Evolutionary conservation across 2,797 vertebrate genomes (phyloP), one percentile per base, ranked within the genome.

Genomic region (Prunella strophiata): DNA sequence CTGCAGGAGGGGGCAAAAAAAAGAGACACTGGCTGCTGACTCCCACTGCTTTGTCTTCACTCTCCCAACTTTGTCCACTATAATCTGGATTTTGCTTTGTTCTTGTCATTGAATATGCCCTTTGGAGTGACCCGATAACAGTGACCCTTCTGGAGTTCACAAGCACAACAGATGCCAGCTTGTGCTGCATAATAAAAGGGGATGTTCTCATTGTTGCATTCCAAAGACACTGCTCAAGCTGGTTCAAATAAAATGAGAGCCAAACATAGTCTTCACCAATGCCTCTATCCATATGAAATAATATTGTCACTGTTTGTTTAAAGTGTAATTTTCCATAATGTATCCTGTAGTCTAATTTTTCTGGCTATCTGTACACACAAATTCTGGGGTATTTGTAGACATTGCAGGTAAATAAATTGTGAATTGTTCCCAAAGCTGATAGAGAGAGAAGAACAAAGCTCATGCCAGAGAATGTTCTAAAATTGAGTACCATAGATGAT

Each of bases 61-160:
- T 78, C 58, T 91, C 51, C 68, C 70, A 78, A 84, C 59, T 86
- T 86, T 73, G 58, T 86, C 91, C 77, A 81, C 83, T 82, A 59
- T 71, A 82, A 88, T 90, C 71, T 91, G 73, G 62, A 73, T 88
- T 86, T 86, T 94, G 40, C n/a, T 95, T 93, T 91, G 58, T 93
- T 93, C 63, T 78, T 73, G 74, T 73, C 48, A 63, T n/a, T 90
- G 67, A 90, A 93, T 76, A 76, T 79, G 62, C 63, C 63, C 67
- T 95, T 93, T 85, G 51, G 77, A 93, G 71, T 78, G 73, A 86
- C 43, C 85, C 52, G 88, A 5, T 52, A 55, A 38, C 54, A 81
- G 70, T 59, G 62, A 81, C 38, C 66, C 42, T 86, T 91, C 52
- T 51, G 34, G 85, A 90, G 55, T 79, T 38, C 27, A 4, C 79